phyloP scores from a whole-genome alignment of 2,113 vertebrate species.

The Atlantisia rogersi region DNA sequence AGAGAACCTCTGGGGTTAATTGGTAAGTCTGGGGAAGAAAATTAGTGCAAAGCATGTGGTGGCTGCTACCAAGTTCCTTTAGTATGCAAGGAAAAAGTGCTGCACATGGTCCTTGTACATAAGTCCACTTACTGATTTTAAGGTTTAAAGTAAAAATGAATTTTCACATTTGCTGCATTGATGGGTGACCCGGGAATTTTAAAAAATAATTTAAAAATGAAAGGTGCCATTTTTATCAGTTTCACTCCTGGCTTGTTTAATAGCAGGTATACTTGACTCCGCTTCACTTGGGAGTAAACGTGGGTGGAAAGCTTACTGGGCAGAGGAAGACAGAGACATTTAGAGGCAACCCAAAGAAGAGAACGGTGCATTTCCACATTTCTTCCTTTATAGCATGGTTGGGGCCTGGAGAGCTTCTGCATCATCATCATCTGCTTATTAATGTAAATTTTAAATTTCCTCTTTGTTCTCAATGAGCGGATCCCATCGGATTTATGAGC shows the following conservation, averaged over 20 bases:
- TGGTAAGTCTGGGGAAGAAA: background rate
- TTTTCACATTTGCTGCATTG: background rate
- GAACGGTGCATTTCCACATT: background rate
- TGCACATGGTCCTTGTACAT: background rate
- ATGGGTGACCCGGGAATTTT: background rate
- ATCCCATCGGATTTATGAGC: background rate
- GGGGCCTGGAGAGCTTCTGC: background rate
- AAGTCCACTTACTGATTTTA: background rate
- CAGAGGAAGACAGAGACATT: background rate
- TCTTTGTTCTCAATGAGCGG: background rate
- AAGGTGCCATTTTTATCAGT: background rate
- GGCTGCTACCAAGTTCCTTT: background rate
- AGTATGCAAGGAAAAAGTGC: background rate
- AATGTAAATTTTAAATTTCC: background rate
- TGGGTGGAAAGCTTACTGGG: background rate
- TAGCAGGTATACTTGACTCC: background rate
- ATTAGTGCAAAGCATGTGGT: background rate
- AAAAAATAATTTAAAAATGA: no score
- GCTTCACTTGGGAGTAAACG: background rate
- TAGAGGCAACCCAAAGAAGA: background rate
- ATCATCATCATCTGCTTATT: background rate
- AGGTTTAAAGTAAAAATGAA: background rate
- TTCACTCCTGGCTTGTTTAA: background rate
- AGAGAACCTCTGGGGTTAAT: background rate
- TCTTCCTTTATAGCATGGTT: background rate